phyloP scores from a whole-genome alignment of 2,888 invertebrate species.

The Drosophila affinis region DNA sequence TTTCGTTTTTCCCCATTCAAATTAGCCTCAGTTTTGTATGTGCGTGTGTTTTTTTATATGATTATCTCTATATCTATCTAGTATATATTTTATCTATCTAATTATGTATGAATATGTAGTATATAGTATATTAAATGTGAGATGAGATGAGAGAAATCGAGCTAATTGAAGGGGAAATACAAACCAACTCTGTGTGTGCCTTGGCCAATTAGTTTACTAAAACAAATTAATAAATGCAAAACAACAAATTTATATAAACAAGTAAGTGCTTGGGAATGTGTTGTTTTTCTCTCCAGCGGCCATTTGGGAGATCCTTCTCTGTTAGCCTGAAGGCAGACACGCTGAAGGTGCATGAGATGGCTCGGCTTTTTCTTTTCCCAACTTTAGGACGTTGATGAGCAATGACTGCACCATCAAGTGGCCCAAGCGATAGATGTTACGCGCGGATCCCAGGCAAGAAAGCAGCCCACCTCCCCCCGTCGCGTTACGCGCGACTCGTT shows the following conservation, averaged over 20 bases:
- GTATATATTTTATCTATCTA: constrained; percentile 1
- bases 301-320: not conserved
- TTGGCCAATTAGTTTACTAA: constrained; percentile 73
- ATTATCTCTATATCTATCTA: constrained; percentile 18
- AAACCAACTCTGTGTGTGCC: constrained; percentile 62
- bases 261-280: not conserved
- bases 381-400: no score
- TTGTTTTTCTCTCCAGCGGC: not conserved
- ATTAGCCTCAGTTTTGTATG: constrained; percentile 56
- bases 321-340: no score
- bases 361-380: no score
- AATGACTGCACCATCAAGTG: no score
- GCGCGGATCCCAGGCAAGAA: no score
- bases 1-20: constrained; percentile 40
- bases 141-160: constrained; percentile 11
- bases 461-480: no score
- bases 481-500: no score
- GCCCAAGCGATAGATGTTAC: no score
- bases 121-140: constrained; percentile 28
- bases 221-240: constrained; percentile 74
- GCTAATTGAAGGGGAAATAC: constrained; percentile 36
- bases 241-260: constrained; percentile 28
- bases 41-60: constrained; percentile 38
- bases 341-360: no score
- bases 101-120: constrained; percentile 10